Percentiles rank a stretch among this genome's conserved stretches.
These are phyloP conservation scores for Phasia obesa DNA, from an alignment of 2,888 invertebrate genomes.

Conservation along the genomic window DNA sequence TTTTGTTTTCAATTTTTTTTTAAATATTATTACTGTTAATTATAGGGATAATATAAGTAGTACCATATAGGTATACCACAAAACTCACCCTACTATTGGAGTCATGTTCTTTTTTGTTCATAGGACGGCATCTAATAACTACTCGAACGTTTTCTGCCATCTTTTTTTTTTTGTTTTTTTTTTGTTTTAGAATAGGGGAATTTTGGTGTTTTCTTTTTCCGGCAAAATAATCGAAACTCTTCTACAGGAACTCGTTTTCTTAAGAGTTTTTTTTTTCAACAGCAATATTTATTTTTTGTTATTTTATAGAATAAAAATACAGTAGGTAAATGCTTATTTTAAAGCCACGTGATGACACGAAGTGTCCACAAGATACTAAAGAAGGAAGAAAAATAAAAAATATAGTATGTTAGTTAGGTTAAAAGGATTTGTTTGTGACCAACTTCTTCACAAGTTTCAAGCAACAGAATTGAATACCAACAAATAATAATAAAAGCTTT, in stretches of 20 bases:
- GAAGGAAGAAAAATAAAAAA: not conserved
- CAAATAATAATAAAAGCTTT: constrained; percentile 24
- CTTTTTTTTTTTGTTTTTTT: not conserved
- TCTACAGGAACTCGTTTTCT: not conserved
- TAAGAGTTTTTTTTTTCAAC: not conserved
- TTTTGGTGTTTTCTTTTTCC: not conserved
- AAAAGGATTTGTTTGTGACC: constrained; percentile 12
- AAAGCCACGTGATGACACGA: constrained; percentile 17
- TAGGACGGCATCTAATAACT: constrained; percentile 53
- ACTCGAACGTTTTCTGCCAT: constrained; percentile 60
- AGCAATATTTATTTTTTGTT: not conserved
- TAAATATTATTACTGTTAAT: too few relatives aligned
- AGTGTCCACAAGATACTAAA: constrained; percentile 36
- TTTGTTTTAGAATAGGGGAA: not conserved
- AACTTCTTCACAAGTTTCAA: constrained; percentile 22
- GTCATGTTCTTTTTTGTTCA: constrained; percentile 57
- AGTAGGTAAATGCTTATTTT: not conserved
- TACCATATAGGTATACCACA: too few relatives aligned
- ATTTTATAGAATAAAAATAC: not conserved
- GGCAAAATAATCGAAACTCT: too few relatives aligned
- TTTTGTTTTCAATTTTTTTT: too few relatives aligned
- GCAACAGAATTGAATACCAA: constrained; percentile 22
- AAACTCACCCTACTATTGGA: constrained; percentile 36
- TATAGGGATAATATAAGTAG: too few relatives aligned
- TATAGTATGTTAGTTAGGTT: not conserved